Conservation (phyloP, 2,888 invertebrate species). For the Diarsia dahlii region DNA sequence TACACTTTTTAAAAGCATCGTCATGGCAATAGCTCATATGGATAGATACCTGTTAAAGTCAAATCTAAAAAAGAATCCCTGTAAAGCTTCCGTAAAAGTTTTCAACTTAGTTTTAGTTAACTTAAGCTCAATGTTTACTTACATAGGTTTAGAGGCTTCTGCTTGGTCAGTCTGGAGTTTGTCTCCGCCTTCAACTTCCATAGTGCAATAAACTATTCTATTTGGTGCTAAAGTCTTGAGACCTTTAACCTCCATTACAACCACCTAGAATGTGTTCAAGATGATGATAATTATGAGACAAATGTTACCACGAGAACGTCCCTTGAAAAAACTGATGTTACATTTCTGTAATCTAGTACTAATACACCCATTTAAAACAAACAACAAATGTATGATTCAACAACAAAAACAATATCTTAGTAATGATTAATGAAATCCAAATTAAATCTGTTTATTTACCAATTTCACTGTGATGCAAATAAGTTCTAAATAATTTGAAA, state of each 20-base stretch:
- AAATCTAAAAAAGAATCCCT: background rate
- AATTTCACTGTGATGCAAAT: slow-evolving; percentile 20
- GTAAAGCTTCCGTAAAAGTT: background rate
- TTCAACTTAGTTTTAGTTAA: background rate
- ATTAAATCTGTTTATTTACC: slow-evolving; percentile 12
- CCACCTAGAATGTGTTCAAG: slow-evolving; percentile 92
- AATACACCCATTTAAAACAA: background rate
- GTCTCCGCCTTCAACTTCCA: slow-evolving; percentile 99
- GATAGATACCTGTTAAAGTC: background rate
- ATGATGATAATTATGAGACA: slow-evolving; percentile 45
- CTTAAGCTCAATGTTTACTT: slow-evolving; percentile 77
- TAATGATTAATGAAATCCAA: too few species aligned
- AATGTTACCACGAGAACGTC: slow-evolving; percentile 3
- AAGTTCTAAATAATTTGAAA: background rate
- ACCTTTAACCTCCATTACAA: slow-evolving; percentile 99
- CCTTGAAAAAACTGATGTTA: background rate
- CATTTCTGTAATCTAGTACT: background rate
- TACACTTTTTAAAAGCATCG: background rate
- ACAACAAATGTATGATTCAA: background rate
- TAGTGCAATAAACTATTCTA: slow-evolving; percentile 99
- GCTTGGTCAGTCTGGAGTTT: slow-evolving; percentile 99
- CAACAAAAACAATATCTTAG: background rate
- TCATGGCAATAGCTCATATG: background rate
- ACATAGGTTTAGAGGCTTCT: slow-evolving; percentile 99
- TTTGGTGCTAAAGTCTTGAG: slow-evolving; percentile 98